Base-by-base conservation (phyloP, 2,888 invertebrate genomes). In the Drosophila fulvimacula region DNA sequence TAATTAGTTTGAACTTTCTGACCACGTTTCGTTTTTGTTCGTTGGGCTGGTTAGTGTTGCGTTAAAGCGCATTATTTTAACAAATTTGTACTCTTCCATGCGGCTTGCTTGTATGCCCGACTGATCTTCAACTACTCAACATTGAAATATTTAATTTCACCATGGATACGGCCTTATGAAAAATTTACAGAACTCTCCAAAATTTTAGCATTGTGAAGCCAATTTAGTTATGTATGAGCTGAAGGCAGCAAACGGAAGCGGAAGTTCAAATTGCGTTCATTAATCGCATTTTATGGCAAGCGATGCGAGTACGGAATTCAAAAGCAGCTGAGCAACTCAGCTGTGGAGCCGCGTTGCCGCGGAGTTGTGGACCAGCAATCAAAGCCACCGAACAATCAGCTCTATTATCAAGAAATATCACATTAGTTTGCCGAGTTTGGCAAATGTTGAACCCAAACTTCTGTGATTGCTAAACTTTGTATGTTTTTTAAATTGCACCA, bases 1-100 rank as follows among this genome's bases (percentile, higher is more conserved):
- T 91, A 92, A 92, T 92, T 92, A 91, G 91, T 90, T 92, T 89
- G 81, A 92, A 89, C 91, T 91, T 91, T 87, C 91, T 83, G 89
- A 90, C 90, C 90, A 91, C 90, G 92, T 91, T 91, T 88, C 88
- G 90, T 90, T 91, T 87, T 90, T 91, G 89, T 88, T 83, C 90
- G 91, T 90, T 90, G 82, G 82, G 76, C 79, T 82, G 90, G 90
- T 90, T 91, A 91, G 86, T 89, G 91, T 91, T 84, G 87, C 90
- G 90, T 90, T 85, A 83, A 90, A 88, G 64, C 66, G 81, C 80
- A 82, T 56, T 72, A 78, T 76, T 79, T 74, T 63, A 67, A 53
- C 30, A 62, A 61, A 67, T 58, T 62, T 48, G 42, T 39, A 21
- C 30, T 67, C 21, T 30, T 36, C 36, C 24, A 17, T 52, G 46